These are phyloP conservation scores for Camponotus floridanus DNA, from an alignment of 1,140 invertebrate genomes.

Conservation along the genomic window DNA sequence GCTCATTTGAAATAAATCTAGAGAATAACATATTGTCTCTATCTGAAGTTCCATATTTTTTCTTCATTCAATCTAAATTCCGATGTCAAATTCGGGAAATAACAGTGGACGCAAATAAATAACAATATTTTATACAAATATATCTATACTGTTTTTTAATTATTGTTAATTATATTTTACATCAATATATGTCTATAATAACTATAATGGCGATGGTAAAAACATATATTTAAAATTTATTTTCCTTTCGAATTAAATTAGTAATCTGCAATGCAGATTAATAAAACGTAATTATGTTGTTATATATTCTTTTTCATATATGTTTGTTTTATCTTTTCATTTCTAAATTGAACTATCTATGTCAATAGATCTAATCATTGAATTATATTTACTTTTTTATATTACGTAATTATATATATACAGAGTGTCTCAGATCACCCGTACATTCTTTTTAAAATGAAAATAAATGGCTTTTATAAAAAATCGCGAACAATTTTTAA, in stretches of 20 bases:
- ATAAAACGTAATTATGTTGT: neutral
- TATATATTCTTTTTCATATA: neutral
- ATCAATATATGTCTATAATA: neutral
- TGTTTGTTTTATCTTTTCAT: neutral
- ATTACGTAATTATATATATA: no score
- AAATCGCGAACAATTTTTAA: no score
- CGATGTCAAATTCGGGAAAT: no score
- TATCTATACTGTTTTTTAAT: neutral
- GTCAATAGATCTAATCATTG: neutral
- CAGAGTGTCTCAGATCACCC: no score
- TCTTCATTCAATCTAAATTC: no score
- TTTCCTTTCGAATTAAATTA: neutral
- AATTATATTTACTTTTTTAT: no score
- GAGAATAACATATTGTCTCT: no score
- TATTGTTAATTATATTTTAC: neutral
- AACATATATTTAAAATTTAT: neutral
- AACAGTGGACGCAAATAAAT: neutral
- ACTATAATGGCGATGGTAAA: neutral
- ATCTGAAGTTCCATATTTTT: no score
- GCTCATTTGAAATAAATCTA: no score
- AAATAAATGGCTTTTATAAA: no score
- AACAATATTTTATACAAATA: neutral
- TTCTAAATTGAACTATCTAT: neutral
- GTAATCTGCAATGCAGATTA: neutral
- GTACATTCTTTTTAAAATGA: no score